Conservation (phyloP, 2,113 vertebrate species). For the Trinectes maculatus region DNA sequence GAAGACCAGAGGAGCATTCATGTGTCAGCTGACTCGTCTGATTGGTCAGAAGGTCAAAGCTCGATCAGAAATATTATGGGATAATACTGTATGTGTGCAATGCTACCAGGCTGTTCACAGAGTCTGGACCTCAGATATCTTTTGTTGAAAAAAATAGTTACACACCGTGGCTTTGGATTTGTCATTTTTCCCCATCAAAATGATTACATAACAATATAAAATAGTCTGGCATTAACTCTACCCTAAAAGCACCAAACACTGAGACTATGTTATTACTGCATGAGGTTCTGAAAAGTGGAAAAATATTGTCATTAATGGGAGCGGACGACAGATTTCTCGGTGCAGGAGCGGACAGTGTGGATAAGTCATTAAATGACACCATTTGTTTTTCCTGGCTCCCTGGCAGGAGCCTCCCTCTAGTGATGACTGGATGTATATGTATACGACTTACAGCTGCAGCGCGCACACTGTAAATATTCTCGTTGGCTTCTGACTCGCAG, state of each 20-base stretch:
- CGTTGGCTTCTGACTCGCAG: neutral
- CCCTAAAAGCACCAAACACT: neutral
- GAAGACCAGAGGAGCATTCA: neutral
- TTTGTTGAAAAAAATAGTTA: no score
- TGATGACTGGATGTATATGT: neutral
- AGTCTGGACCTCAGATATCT: neutral
- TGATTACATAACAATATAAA: no score
- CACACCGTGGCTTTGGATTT: no score
- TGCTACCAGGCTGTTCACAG: neutral
- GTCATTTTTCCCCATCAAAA: no score
- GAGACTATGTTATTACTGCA: neutral
- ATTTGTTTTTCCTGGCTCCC: neutral
- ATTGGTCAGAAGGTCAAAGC: neutral
- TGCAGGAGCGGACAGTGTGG: neutral
- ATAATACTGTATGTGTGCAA: neutral
- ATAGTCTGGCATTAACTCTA: no score
- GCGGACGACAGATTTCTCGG: neutral
- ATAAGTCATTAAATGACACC: neutral
- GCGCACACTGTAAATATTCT: neutral
- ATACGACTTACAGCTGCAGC: neutral
- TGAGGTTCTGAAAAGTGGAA: neutral
- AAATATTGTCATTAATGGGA: fast-evolving
- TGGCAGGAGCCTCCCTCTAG: neutral
- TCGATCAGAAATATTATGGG: neutral
- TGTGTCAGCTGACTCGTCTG: neutral